Evolutionary conservation across 64 coral and sea anemone species (phyloP), one percentile per base, ranked within the genome.

Genomic region (Stichodactyla helianthus): DNA sequence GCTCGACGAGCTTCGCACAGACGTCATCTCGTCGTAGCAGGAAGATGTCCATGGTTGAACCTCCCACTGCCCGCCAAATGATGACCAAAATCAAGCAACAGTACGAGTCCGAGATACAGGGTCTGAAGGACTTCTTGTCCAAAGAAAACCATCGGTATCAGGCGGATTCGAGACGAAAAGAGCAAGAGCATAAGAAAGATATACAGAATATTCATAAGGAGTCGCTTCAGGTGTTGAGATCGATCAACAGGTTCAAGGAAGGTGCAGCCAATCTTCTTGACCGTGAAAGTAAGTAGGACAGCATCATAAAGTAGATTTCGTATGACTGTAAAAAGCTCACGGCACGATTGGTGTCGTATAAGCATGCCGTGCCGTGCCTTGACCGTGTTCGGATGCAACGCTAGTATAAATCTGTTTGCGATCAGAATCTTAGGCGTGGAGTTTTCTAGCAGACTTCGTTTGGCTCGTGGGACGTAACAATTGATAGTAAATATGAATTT

Each of bases 161-260:
- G 50, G 97, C 97, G 4, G 97, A 99, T 15, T 80, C 91, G 12
- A 88, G 97, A 59, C 71, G 93, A 14, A 59, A 90, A 26, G 97
- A 99, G 5, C 87, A 92, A 31, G 97, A 99, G 19, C 93, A 95
- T 64, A 92, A 92, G 63, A 92, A 88, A 78, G 93, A 99, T 54
- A 84, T 94, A 20, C 84, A 90, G 19, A 93, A 92, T 77, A 99
- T 99, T 23, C 93, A 99, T 64, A 95, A 90, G 53, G 97, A 99
- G 89, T 92, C 93, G 4, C 50, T 94, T 6, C 93, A 89, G 23
- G 77, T 95, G 19, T 79, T 99, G 20, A 93, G 97, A 6, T 87
- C 93, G 16, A 86, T 99, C 59, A 99, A 99, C 79, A 90, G 93
- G 55, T 99, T 99, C 85, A 99, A 99, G 68, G 97, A 99, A 14